Base-by-base conservation (phyloP, 2,888 invertebrate genomes). In the Corythucha ciliata region DNA sequence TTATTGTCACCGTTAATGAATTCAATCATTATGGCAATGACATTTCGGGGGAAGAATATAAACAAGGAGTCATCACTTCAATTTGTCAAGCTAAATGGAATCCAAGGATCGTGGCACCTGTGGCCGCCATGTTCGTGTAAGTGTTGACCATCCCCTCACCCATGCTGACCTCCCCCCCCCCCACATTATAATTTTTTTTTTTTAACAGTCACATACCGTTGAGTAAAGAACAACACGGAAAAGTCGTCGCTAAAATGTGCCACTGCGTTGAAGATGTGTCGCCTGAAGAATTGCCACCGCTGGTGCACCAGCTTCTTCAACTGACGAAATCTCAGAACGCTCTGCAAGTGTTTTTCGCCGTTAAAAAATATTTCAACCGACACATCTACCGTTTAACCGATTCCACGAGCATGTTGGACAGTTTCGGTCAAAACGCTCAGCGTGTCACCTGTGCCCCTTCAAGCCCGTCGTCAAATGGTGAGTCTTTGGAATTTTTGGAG, bases 81-180 rank as follows among this genome's bases (percentile, higher is more conserved):
- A 67, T 83, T 14, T 79, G 79, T 59, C 74, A 75, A 63, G 71
- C 73, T 50, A 65, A 70, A 8, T 81, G 81, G 80, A 70, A 71
- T 7, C 69, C 76, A 21, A 67, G 69, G 42, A 76, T 78, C 60
- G 64, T 80, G 48, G 76, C 78, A n/a, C 72, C 78, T 21, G 66
- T 83, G 2, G 72, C 78, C 47, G 72, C 77, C 58, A 80, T 81
- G 79, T 82, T 82, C 64, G 74, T 73, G 82, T 83, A 65, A 66
- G 66, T 63, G n/a, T n/a, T n/a, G n/a, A n/a, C n/a, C n/a, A n/a
- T n/a, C n/a, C n/a, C n/a, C n/a, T n/a, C n/a, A n/a, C n/a, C n/a
- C n/a, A n/a, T n/a, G n/a, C n/a, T n/a, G n/a, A n/a, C n/a, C n/a
- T n/a, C n/a, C n/a, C n/a, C n/a, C n/a, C n/a, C n/a, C n/a, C n/a